Conservation (phyloP, 2,113 vertebrate genomes). For the Excalfactoria chinensis region DNA sequence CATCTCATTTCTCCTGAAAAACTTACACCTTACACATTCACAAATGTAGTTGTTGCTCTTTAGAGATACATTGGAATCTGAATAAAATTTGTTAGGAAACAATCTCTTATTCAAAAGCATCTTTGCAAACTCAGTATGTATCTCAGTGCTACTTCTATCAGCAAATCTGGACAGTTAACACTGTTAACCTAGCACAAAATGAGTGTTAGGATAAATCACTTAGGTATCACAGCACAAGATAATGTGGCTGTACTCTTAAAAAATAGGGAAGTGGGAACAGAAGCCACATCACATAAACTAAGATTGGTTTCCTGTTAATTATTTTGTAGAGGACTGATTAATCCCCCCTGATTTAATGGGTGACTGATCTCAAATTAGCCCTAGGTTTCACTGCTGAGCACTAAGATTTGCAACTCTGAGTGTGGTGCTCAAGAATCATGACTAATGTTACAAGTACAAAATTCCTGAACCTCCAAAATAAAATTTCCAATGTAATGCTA, state of each 20-base stretch:
- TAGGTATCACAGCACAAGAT: not conserved
- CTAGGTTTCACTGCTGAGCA: not conserved
- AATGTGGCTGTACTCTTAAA: not conserved
- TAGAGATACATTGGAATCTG: not conserved
- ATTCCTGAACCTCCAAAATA: not conserved
- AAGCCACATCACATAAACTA: not conserved
- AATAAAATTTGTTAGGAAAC: not conserved
- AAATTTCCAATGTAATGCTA: not conserved
- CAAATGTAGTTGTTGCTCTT: not conserved
- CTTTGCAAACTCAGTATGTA: accelerated
- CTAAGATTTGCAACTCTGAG: not conserved
- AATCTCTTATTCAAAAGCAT: not conserved
- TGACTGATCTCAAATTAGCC: not conserved
- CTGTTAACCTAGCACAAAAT: not conserved
- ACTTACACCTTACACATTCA: not conserved
- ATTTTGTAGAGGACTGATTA: not conserved
- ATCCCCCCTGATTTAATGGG: not conserved
- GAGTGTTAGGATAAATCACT: not conserved
- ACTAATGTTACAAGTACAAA: not conserved
- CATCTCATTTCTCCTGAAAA: not conserved
- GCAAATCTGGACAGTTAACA: not conserved
- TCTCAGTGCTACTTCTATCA: not conserved
- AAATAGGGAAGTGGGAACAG: not conserved
- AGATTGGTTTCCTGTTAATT: not conserved
- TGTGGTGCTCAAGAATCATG: not conserved